Conservation (phyloP, 2,888 invertebrate genomes). For the Aromia moschata region DNA sequence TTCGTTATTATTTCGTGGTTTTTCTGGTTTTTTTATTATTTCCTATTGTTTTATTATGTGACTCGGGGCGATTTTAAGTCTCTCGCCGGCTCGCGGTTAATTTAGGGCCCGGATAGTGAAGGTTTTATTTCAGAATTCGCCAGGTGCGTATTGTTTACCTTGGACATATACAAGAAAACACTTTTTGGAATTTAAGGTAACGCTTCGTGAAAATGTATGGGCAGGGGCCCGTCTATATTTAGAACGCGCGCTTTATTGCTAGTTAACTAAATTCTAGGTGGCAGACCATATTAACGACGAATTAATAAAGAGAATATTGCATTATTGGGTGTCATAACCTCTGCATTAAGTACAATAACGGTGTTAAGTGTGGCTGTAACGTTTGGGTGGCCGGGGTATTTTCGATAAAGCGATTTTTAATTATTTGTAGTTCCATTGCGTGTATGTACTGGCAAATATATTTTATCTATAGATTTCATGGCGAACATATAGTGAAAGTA, state of each 20-base stretch:
- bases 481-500: no score
- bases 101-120: no score
- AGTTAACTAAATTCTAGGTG: not conserved
- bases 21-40: conserved; percentile 35
- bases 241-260: not conserved
- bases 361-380: not conserved
- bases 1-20: conserved; percentile 39
- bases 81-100: no score
- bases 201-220: not conserved
- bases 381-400: not conserved
- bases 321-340: conserved; percentile 16
- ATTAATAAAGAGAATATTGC: not conserved
- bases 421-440: not conserved
- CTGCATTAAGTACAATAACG: not conserved
- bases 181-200: conserved; percentile 2
- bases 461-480: no score
- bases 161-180: conserved; percentile 4
- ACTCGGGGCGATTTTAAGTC: no score
- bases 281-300: not conserved
- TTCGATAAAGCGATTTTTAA: not conserved
- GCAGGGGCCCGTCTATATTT: conserved; percentile 12
- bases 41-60: no score
- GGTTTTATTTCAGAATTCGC: not conserved
- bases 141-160: conserved; percentile 10
- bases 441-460: no score